Evolutionary conservation across 1,140 invertebrate species (phyloP).

Genomic region (Cotesia glomerata): DNA sequence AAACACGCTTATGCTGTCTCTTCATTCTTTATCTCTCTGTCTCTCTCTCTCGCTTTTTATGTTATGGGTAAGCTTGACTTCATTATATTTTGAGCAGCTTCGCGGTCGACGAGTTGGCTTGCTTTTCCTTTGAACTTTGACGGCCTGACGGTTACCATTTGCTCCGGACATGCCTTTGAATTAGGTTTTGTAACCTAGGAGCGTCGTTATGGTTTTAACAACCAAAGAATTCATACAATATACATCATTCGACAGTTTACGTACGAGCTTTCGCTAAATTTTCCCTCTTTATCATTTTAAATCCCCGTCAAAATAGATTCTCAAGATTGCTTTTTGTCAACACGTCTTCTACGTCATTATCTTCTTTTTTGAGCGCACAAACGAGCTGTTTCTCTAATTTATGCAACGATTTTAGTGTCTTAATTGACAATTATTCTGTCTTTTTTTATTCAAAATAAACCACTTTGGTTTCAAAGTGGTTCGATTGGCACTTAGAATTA

Average conservation of each 20-base stretch:
- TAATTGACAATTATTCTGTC: too few species aligned
- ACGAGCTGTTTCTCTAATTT: too few species aligned
- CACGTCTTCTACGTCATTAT: background rate
- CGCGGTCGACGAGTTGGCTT: conserved; percentile 15
- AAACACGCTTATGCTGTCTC: background rate
- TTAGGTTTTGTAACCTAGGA: conserved; percentile 4
- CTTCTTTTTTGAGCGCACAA: background rate
- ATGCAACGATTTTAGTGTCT: too few species aligned
- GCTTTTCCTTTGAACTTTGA: conserved; percentile 24
- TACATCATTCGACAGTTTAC: background rate
- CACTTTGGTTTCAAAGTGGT: too few species aligned
- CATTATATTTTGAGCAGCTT: conserved; percentile 29
- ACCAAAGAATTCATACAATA: conserved; percentile 17
- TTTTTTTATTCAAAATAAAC: too few species aligned
- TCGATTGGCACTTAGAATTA: too few species aligned
- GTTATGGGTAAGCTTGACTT: conserved; percentile 14
- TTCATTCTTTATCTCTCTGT: background rate
- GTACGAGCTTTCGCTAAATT: too few species aligned
- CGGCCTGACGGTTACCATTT: conserved; percentile 25
- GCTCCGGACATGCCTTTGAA: conserved; percentile 24
- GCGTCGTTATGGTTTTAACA: conserved; percentile 31
- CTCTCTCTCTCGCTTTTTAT: background rate
- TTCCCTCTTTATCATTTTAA: too few species aligned
- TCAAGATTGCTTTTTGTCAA: too few species aligned
- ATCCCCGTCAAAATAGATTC: too few species aligned